Evolutionary conservation across 2,113 vertebrate species (phyloP).

Genomic region (Thalassarche chlororhynchos): DNA sequence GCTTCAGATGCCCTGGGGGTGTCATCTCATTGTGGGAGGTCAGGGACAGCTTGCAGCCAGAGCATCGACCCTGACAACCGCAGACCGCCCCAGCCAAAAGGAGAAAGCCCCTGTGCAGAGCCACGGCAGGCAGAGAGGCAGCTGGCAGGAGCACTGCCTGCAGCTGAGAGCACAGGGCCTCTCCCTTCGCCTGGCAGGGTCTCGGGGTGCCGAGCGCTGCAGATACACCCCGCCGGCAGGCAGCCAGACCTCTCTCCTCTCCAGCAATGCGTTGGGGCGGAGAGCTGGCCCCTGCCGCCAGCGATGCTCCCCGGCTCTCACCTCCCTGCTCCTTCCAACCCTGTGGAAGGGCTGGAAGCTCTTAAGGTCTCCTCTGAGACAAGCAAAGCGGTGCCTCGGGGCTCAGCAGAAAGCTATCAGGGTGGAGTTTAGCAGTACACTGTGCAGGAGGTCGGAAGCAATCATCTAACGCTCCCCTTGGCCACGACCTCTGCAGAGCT

Average conservation of each 20-base stretch:
- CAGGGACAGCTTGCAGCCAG: neutral
- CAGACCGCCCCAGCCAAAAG: neutral
- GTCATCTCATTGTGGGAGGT: neutral
- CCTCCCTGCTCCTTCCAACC: neutral
- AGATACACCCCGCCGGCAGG: too few species aligned
- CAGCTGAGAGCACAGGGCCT: neutral
- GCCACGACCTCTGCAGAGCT: neutral
- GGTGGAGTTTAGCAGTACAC: neutral
- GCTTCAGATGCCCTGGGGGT: neutral
- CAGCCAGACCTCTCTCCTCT: neutral
- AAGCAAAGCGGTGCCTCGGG: neutral
- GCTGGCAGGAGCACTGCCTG: neutral
- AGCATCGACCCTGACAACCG: fast-evolving
- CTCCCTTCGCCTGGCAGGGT: neutral
- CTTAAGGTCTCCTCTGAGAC: neutral
- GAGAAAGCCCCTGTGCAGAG: neutral
- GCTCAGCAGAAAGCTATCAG: neutral
- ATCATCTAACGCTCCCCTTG: neutral
- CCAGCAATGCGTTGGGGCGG: fast-evolving
- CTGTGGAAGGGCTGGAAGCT: neutral
- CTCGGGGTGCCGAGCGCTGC: fast-evolving
- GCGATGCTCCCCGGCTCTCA: neutral
- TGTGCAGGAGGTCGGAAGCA: neutral
- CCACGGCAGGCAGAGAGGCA: neutral
- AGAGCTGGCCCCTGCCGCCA: neutral